Evolutionary conservation across 2,797 vertebrate species (phyloP).

Genomic region (Pachyuromys duprasi): DNA sequence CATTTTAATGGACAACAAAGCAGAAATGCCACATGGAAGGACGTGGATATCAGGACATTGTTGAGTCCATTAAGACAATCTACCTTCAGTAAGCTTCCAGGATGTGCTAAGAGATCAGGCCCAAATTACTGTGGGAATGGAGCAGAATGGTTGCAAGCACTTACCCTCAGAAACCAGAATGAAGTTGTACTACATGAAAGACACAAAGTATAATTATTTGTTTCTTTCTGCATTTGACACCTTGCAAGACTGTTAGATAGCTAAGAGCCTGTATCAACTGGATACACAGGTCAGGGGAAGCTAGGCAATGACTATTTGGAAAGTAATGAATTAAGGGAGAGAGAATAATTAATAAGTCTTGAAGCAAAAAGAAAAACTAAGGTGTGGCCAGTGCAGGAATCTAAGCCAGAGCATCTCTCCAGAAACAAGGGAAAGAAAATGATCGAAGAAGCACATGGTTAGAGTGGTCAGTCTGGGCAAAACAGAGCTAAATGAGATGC

Average conservation of each 20-base stretch:
- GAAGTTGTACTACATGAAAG: not conserved
- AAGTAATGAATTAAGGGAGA: not conserved
- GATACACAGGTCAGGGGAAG: not conserved
- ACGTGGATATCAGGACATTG: not conserved
- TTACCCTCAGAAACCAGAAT: not conserved
- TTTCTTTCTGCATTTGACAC: not conserved
- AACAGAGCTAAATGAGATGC: not conserved
- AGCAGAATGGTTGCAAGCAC: not conserved
- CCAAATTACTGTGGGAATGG: not conserved
- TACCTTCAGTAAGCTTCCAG: not conserved
- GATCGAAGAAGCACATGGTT: not conserved
- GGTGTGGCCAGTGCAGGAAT: not conserved
- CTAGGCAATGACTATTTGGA: constrained; percentile 11
- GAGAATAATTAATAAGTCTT: constrained; percentile 28
- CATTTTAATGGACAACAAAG: not conserved
- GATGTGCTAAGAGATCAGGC: not conserved
- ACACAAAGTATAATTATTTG: not conserved
- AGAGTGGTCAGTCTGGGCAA: not conserved
- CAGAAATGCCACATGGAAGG: not conserved
- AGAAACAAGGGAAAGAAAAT: constrained; percentile 32
- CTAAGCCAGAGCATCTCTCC: not conserved
- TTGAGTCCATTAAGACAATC: not conserved
- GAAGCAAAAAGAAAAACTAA: not conserved
- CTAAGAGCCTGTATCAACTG: not conserved
- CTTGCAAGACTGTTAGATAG: not conserved